A percentile compares a stretch with the other conserved stretches of the same genome.
These are phyloP conservation scores for Xiphophorus couchianus DNA, from an alignment of 2,113 vertebrate genomes.

Conservation along the genomic window DNA sequence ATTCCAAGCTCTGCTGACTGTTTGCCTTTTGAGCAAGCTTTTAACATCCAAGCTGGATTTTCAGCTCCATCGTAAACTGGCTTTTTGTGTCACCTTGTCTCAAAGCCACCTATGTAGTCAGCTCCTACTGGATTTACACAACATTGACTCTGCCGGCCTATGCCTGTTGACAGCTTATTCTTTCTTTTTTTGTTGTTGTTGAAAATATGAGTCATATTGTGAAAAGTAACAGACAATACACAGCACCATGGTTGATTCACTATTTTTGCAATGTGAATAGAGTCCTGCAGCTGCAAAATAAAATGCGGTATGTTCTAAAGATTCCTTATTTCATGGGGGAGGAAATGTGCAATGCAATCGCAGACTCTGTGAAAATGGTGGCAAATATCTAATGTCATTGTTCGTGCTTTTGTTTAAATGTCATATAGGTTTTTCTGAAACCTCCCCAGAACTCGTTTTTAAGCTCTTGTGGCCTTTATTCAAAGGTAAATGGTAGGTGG, in stretches of 20 bases:
- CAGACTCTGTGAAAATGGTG: no score
- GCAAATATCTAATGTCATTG: no score
- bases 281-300: background rate
- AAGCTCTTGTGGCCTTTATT: no score
- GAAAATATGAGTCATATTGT: conserved; percentile 24
- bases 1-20: conserved; percentile 55
- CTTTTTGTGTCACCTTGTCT: conserved; percentile 44
- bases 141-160: conserved; percentile 17
- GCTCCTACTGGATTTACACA: conserved; percentile 33
- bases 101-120: conserved; percentile 39
- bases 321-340: no score
- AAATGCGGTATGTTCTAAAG: no score
- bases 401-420: no score
- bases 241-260: conserved; percentile 25
- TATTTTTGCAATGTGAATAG: background rate
- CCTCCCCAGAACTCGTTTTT: no score
- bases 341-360: no score
- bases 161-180: conserved; percentile 30
- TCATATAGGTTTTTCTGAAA: no score
- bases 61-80: conserved; percentile 32
- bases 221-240: conserved; percentile 10
- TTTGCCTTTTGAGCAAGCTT: conserved; percentile 22
- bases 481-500: no score
- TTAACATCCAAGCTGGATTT: conserved; percentile 45
- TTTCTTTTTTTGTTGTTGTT: no score